These are phyloP conservation scores for Stichopus chloronotus DNA, from an alignment of 35 echinoderm and acorn worm genomes.

Conservation along the genomic window DNA sequence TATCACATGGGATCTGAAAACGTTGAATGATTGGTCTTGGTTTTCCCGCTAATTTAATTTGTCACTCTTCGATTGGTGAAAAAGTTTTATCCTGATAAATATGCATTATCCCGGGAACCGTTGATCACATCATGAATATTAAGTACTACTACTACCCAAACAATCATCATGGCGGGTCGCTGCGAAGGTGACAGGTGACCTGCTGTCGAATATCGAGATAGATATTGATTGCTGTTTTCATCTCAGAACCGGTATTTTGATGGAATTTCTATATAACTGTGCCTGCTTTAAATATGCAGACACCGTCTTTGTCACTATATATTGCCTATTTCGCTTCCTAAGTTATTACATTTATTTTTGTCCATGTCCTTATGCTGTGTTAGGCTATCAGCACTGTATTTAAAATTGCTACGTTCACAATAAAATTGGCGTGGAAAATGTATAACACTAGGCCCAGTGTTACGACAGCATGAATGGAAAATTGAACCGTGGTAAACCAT, in stretches of 20 bases:
- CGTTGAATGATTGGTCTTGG: constrained; percentile 42
- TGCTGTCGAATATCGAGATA: background rate
- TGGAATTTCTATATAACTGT: background rate
- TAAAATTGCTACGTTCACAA: too few relatives aligned
- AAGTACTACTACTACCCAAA: background rate
- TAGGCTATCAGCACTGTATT: too few relatives aligned
- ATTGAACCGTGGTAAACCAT: too few relatives aligned
- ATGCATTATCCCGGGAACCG: constrained; percentile 7
- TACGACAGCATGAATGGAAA: too few relatives aligned
- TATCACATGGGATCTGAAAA: background rate
- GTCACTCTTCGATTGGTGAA: background rate
- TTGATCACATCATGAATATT: background rate
- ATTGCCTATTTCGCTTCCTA: too few relatives aligned
- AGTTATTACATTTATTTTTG: too few relatives aligned
- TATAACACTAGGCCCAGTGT: too few relatives aligned
- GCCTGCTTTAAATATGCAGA: too few relatives aligned
- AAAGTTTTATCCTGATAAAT: constrained; percentile 2
- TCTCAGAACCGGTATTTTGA: background rate
- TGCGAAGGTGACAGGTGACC: background rate
- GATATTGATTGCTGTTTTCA: background rate
- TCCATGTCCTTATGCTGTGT: too few relatives aligned
- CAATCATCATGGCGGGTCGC: constrained; percentile 17
- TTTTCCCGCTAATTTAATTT: constrained; percentile 22
- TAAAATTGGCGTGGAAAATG: too few relatives aligned
- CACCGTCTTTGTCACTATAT: too few relatives aligned